Evolutionary conservation across 2,113 vertebrate species (phyloP), one percentile per base, ranked within the genome.

Genomic region (Malurus melanocephalus): DNA sequence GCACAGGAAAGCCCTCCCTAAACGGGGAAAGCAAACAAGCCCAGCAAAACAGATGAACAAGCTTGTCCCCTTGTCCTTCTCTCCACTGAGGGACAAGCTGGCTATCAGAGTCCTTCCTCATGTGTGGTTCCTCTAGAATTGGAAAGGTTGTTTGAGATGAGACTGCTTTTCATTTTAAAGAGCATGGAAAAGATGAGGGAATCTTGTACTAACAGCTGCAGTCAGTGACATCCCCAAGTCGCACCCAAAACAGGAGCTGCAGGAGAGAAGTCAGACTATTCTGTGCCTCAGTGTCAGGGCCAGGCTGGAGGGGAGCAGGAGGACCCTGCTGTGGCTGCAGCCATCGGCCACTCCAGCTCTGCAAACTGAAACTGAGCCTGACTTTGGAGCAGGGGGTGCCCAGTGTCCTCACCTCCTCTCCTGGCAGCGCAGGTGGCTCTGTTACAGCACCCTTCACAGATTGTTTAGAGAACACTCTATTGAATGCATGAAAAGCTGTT

Each of bases 251-350:
- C 2, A 74, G 53, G 77, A 84, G 33, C 66, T 7, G 4, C 30
- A 51, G 73, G 3, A 6, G 43, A 64, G 17, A 84, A 43, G 23
- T 38, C 16, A 17, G 33, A 43, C 13, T 75, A 18, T 62, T 51
- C 38, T 1, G 1, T 67, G 65, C 24, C 49, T 55, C 5, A 0
- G 35, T 17, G 27, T 23, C 68, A 55, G 30, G 32, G 38, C 32
- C 16, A 20, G 49, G n/a, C 65, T 7, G 3, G n/a, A 80, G n/a
- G 14, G 45, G 40, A 64, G 42, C 42, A 27, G 27, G 46, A 43
- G 33, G 40, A 38, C 28, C 18, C 9, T 61, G 16, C 57, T 42
- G 42, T 2, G 0, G n/a, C 42, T 40, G 55, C 73, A 71, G 17
- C 45, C 78, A 55, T 55, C 55, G 51, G 42, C 53, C 16, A 14